A percentile compares a stretch with the other conserved stretches of the same genome.
Evolutionary conservation across 2,797 vertebrate genomes (phyloP).

Genomic region (Notolepis coatsorum): DNA sequence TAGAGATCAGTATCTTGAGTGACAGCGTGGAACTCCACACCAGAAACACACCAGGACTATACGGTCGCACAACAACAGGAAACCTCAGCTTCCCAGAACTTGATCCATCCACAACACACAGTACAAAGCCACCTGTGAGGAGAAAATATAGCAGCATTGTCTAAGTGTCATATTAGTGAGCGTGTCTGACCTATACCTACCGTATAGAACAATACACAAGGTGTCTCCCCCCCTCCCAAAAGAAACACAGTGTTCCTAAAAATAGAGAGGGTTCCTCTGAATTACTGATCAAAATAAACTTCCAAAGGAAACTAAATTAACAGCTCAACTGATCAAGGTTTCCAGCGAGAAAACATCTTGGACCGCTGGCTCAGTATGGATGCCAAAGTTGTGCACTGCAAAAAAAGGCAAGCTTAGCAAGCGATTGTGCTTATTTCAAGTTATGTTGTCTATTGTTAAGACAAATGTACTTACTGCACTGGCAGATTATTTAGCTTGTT

Average conservation of each 20-base stretch:
- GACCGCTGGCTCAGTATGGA: not conserved
- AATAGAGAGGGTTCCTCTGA: conserved; percentile 31
- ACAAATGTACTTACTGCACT: too few relatives aligned
- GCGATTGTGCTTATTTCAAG: too few relatives aligned
- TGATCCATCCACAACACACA: conserved; percentile 38
- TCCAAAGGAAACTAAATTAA: conserved; percentile 2
- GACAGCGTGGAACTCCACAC: conserved; percentile 37
- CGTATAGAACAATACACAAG: conserved; percentile 37
- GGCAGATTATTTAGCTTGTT: too few relatives aligned
- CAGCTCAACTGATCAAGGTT: not conserved
- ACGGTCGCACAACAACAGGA: conserved; percentile 69
- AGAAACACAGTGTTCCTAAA: conserved; percentile 45
- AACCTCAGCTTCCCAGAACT: conserved; percentile 51
- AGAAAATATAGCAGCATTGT: conserved; percentile 58
- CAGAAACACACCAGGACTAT: conserved; percentile 52
- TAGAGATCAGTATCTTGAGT: conserved; percentile 48
- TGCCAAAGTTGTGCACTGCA: not conserved
- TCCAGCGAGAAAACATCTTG: not conserved
- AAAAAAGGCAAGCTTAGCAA: too few relatives aligned
- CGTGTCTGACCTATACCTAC: conserved; percentile 47
- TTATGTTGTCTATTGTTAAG: too few relatives aligned
- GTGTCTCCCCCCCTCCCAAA: too few relatives aligned
- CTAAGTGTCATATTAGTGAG: conserved; percentile 22
- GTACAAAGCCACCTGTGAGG: conserved; percentile 31
- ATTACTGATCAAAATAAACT: conserved; percentile 32